phyloP scores from a whole-genome alignment of 2,113 vertebrate genomes.

The Tenrec ecaudatus region DNA sequence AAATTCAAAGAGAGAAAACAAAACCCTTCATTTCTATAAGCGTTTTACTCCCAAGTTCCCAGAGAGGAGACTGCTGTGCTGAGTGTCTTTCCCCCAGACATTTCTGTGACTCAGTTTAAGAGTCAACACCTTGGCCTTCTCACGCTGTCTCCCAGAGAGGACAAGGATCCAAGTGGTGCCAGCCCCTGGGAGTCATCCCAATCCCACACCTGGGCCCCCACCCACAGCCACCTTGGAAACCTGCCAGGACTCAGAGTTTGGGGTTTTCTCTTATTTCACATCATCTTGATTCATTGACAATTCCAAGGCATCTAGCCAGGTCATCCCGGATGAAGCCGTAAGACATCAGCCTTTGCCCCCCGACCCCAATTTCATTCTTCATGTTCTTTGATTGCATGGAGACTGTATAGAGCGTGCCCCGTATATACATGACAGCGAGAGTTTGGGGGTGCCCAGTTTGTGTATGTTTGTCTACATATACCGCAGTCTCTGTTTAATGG shows the following conservation, averaged over 20 bases:
- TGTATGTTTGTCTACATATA: not conserved
- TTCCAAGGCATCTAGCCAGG: not conserved
- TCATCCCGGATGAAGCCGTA: not conserved
- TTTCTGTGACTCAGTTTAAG: no score
- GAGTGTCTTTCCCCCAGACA: not conserved
- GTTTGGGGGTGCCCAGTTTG: not conserved
- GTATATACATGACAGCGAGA: not conserved
- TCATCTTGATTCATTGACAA: not conserved
- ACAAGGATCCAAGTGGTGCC: not conserved
- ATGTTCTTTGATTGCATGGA: not conserved
- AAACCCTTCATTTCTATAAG: not conserved
- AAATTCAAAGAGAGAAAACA: slow-evolving; percentile 34
- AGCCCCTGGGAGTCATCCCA: not conserved
- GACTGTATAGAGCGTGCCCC: not conserved
- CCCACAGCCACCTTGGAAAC: not conserved
- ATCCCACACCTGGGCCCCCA: not conserved
- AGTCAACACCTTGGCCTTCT: no score
- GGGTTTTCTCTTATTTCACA: not conserved
- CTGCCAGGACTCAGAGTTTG: not conserved
- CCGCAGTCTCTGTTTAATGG: not conserved
- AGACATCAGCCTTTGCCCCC: not conserved
- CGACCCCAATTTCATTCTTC: not conserved
- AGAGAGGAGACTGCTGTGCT: not conserved
- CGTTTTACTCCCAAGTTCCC: not conserved
- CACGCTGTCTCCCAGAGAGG: not conserved